Evolutionary conservation across 2,797 vertebrate species (phyloP), one percentile per base, ranked within the genome.

Genomic region (Micrastur ruficollis): DNA sequence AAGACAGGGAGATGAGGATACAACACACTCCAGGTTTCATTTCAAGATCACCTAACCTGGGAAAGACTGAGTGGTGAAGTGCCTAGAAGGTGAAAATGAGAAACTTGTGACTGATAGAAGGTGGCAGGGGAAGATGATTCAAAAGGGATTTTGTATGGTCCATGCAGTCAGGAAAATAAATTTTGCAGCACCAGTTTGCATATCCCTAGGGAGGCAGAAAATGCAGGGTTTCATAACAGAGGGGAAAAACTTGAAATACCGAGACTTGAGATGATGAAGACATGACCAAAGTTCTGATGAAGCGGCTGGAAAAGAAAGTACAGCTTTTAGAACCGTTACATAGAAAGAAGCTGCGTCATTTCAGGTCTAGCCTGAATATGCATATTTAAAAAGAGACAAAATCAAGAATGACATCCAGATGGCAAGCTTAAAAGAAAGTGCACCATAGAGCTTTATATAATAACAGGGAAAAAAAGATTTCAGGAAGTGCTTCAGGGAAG

Each of bases 331-430:
- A 93, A 58, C 34, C 0, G 0, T 75, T 84, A 70, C 46, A 22
- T 6, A 49, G 94, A 55, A 90, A 94, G 94, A 88, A 93, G 95
- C 89, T 96, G 89, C 76, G 40, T 91, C 94, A 82, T 67, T 96
- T 86, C 82, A 88, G 91, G 91, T 97, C 93, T 94, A 95, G 94
- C 73, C 80, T 91, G 75, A 94, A 95, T 93, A 72, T 52, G 70
- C 67, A 72, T 83, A 86, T 75, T 95, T 90, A 75, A 95, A 94
- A 91, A 86, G 82, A 96, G 89, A 65, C 87, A 91, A 93, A 91
- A 95, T 95, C 80, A 96, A 92, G 75, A 95, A 58, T 90, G 89
- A 91, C 87, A 95, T 90, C 95, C 96, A 96, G 95, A 96, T 96
- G 96, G 95, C 85, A 96, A 74, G 72, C 93, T 88, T 90, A 78